Percentiles rank a stretch among this genome's conserved stretches.
Evolutionary conservation across 2,797 vertebrate genomes (phyloP).

Genomic region (Argya squamiceps): DNA sequence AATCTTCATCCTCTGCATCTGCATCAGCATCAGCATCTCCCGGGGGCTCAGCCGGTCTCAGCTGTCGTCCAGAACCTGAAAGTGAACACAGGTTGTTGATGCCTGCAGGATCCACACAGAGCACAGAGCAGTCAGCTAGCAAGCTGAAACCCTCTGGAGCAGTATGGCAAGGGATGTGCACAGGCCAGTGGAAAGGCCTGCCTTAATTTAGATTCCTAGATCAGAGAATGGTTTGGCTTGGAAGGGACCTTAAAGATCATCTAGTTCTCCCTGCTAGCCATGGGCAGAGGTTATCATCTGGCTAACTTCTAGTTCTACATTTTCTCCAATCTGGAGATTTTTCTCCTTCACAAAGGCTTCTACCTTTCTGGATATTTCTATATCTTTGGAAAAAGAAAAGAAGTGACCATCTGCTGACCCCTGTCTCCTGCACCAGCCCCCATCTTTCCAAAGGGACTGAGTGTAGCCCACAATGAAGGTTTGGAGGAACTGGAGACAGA

Average conservation of each 20-base stretch:
- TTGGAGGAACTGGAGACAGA: background rate
- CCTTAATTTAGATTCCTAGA: background rate
- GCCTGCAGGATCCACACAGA: background rate
- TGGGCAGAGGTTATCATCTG: background rate
- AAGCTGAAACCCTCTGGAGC: background rate
- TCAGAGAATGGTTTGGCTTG: background rate
- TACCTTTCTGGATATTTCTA: background rate
- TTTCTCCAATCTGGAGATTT: background rate
- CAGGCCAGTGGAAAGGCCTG: background rate
- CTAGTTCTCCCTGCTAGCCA: too few relatives aligned
- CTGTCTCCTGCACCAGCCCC: background rate
- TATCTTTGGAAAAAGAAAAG: background rate
- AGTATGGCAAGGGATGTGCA: rapidly evolving
- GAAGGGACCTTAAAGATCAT: background rate
- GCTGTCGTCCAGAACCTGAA: slow-evolving; percentile 82
- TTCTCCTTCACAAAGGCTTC: background rate
- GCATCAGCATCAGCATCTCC: slow-evolving; percentile 75
- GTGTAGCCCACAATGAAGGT: background rate
- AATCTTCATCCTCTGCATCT: slow-evolving; percentile 77
- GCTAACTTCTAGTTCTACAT: background rate
- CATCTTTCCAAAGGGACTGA: background rate
- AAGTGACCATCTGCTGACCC: background rate
- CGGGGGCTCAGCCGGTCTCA: slow-evolving; percentile 80
- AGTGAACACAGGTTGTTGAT: background rate
- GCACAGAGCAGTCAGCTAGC: background rate